Base-by-base conservation (phyloP, 2,113 vertebrate genomes). In the Nasalis larvatus region DNA sequence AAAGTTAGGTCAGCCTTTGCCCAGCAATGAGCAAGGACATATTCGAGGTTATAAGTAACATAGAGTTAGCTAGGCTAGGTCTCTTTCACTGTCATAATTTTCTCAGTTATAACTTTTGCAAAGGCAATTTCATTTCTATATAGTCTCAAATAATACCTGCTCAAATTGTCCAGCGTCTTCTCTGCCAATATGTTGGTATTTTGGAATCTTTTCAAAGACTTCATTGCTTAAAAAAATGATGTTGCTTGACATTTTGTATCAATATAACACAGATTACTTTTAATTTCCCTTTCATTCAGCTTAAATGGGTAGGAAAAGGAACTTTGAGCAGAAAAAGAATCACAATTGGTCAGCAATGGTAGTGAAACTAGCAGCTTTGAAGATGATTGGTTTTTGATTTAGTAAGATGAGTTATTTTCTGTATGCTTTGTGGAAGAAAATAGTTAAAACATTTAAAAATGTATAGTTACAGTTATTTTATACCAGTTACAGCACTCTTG, bases 131-230 rank as follows among this genome's bases (percentile, higher is more conserved):
- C 27, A 32, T 94, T 83, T 87, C 20, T 96, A 37, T 81, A 18
- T 13, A 63, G 89, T 97, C 58, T 97, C 40, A 17, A 45, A 82
- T 94, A 89, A 89, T 98, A 56, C 32, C 8, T 86, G 35, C 93
- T 96, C 47, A 30, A 86, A 9, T 76, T 95, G 6, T 66, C 13
- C 42, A 92, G 3, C 35, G 10, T 20, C 10, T 45, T 81, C 93
- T 87, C 54, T 18, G 60, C 14, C 9, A 37, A 13, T 42, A n/a
- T 2, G 1, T 52, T 89, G 7, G 30, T 6, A 83, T 80, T 89
- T 37, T 76, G 27, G 3, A 30, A 78, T 94, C 12, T 52, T 94
- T 17, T 69, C n/a, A 69, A 86, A 86, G 27, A 2, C 35, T 91
- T 80, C 60, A 90, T 21, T 8, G 45, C 23, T 71, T n/a, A 71